phyloP scores from a whole-genome alignment of 2,113 vertebrate species.

The Morone saxatilis region DNA sequence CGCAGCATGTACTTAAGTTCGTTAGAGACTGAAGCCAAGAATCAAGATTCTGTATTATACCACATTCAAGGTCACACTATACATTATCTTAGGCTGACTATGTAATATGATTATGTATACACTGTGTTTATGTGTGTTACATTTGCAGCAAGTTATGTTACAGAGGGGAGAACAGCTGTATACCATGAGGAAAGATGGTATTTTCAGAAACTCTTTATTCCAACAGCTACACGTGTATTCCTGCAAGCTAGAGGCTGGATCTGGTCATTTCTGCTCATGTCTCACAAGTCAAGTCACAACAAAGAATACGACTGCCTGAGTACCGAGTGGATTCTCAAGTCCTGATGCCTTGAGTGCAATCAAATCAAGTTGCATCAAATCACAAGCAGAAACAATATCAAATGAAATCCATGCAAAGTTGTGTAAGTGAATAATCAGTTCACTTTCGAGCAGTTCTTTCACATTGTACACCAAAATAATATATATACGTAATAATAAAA shows the following conservation, averaged over 20 bases:
- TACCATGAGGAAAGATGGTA: neutral
- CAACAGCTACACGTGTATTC: neutral
- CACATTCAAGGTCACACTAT: constrained; percentile 56
- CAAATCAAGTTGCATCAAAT: constrained; percentile 21
- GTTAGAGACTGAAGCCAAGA: constrained; percentile 51
- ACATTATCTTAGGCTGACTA: constrained; percentile 29
- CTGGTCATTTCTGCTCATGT: neutral
- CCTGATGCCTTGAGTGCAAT: neutral
- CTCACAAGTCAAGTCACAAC: constrained; percentile 22
- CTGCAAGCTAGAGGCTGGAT: neutral
- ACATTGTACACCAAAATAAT: neutral
- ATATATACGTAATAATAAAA: no score
- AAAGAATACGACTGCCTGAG: neutral
- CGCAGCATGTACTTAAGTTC: constrained; percentile 59
- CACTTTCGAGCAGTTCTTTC: neutral
- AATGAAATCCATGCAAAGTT: constrained; percentile 4
- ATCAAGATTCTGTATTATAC: constrained; percentile 35
- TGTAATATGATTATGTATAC: constrained; percentile 35
- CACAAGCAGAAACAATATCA: neutral
- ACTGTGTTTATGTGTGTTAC: constrained; percentile 26
- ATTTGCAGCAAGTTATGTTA: neutral
- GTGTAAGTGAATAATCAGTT: neutral
- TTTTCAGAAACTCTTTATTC: neutral
- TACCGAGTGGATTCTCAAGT: constrained; percentile 1
- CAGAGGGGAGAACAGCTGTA: neutral